Base-by-base conservation (phyloP, 2,888 invertebrate species). In the Eilema sororculum region DNA sequence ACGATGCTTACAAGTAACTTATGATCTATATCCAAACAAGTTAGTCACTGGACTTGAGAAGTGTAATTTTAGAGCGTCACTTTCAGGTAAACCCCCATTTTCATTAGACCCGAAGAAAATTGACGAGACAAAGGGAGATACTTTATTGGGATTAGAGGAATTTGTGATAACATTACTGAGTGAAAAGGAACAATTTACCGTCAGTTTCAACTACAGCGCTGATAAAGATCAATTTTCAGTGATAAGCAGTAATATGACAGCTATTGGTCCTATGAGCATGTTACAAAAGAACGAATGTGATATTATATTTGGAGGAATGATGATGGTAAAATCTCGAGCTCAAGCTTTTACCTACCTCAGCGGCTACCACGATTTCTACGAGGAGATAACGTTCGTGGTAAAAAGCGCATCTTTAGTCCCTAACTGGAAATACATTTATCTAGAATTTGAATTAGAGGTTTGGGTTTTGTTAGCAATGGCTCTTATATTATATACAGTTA, bases 61-160 rank as follows among this genome's bases (percentile, higher is more conserved):
- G n/a, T 92, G 91, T 71, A 86, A 82, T 2, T 75, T 91, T 20
- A 84, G 73, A 28, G 83, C 86, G 62, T 80, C 83, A 2, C 70
- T 85, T 0, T 65, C 88, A 0, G 0, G 78, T 82, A 3, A 75
- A 81, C 6, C 71, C 12, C 91, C 91, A 0, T 76, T 70, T 10
- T 46, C 74, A 0, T 81, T 91, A 3, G 71, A 89, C 58, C 86
- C 84, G n/a, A 65, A 24, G 58, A 20, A 20, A 28, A n/a, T 72
- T 60, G 56, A 46, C 9, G 10, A 57, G 8, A 77, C 13, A 2
- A 58, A 58, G 6, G 8, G 8, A 24, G 16, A 74, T 56, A 67
- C 64, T 3, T 12, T 76, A n/a, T 59, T 78, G n/a, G 83, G 81
- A 3, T 57, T 71, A 61, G 83, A 81, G 62, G 81, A 83, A 70